A percentile compares a stretch with the other conserved stretches of the same genome.
phyloP scores from a whole-genome alignment of 2,797 vertebrate genomes.

The Pangasius krempfi region DNA sequence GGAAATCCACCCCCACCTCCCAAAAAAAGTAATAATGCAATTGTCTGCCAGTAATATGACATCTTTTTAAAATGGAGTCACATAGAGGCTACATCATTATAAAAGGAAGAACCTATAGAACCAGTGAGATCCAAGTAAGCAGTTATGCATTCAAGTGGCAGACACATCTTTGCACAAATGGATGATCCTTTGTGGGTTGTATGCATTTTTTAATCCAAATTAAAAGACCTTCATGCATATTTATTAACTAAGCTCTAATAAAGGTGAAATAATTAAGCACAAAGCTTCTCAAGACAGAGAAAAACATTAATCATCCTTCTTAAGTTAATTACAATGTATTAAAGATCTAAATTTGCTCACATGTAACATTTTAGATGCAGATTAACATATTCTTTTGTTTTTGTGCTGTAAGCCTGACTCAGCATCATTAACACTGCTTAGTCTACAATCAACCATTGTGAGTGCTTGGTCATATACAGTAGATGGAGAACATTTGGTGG shows the following conservation, averaged over 20 bases:
- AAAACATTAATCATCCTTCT: conserved; percentile 11
- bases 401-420: neutral
- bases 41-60: neutral
- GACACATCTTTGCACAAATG: conserved; percentile 3
- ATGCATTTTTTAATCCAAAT: neutral
- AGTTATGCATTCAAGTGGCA: neutral
- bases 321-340: neutral
- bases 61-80: neutral
- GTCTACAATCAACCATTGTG: neutral
- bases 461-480: neutral
- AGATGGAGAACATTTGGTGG: neutral
- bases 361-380: neutral
- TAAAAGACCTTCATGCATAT: conserved; percentile 8
- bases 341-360: neutral
- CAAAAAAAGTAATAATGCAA: neutral
- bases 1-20: neutral
- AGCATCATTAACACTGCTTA: neutral
- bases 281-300: neutral
- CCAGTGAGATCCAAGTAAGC: neutral
- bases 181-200: conserved; percentile 1
- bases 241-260: neutral
- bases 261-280: neutral
- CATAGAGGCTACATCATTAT: neutral
- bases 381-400: neutral
- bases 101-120: neutral